Evolutionary conservation across 2,113 vertebrate genomes (phyloP).

Genomic region (Cynopterus brachyotis): DNA sequence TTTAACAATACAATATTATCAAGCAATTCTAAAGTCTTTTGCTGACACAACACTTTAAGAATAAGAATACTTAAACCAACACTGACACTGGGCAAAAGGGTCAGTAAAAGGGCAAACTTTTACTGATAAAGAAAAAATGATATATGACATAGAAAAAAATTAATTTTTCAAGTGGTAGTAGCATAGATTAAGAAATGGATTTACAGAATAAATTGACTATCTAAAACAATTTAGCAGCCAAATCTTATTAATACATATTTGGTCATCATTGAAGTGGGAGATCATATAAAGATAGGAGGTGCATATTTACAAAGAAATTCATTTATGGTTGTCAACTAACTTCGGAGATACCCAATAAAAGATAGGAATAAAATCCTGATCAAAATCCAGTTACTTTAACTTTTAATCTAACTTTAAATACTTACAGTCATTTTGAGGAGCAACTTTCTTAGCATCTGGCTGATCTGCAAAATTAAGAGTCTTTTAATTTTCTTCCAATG

Average conservation of each 20-base stretch:
- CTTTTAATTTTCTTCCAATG: slow-evolving; percentile 75
- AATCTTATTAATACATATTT: not conserved
- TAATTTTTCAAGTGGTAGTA: not conserved
- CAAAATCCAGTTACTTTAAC: slow-evolving; percentile 52
- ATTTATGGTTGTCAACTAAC: not conserved
- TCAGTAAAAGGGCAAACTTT: not conserved
- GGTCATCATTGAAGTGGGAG: not conserved
- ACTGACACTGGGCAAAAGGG: not conserved
- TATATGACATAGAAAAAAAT: not conserved
- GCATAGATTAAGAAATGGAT: not conserved
- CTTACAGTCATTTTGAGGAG: slow-evolving; percentile 97
- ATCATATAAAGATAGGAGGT: not conserved
- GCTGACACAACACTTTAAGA: not conserved
- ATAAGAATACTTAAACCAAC: slow-evolving; percentile 21
- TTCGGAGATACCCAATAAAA: slow-evolving; percentile 58
- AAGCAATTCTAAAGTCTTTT: not conserved
- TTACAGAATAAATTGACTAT: not conserved
- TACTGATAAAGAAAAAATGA: too few species aligned
- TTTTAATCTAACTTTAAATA: slow-evolving; percentile 74
- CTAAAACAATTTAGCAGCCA: not conserved
- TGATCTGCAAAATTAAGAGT: slow-evolving; percentile 93
- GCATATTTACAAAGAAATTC: not conserved
- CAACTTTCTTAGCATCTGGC: slow-evolving; percentile 99
- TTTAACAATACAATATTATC: slow-evolving; percentile 14
- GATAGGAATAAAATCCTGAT: slow-evolving; percentile 47